Conservation (phyloP, 2,888 invertebrate species). For the Heliconius cydno region DNA sequence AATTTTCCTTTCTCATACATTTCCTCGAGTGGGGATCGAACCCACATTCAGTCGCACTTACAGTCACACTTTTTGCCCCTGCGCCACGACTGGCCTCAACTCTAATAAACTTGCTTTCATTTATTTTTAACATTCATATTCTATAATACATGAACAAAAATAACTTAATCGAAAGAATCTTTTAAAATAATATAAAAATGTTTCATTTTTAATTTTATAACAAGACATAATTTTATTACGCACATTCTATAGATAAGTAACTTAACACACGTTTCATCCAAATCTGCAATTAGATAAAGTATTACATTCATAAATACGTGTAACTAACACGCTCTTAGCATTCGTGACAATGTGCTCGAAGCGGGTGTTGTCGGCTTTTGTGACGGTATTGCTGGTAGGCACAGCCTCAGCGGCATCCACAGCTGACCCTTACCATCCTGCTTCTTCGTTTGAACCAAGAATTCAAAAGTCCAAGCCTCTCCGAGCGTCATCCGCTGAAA, state of each 20-base stretch:
- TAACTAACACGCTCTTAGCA: not conserved
- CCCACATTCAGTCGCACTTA: too few species aligned
- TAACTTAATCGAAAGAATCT: not conserved
- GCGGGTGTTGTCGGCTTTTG: slow-evolving; percentile 5
- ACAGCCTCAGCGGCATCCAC: slow-evolving; percentile 9
- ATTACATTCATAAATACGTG: slow-evolving; percentile 8
- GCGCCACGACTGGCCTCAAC: too few species aligned
- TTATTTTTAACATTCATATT: too few species aligned
- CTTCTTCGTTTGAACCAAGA: not conserved
- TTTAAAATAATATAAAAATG: not conserved
- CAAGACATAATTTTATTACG: not conserved
- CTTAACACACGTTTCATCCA: not conserved
- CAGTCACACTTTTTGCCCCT: too few species aligned
- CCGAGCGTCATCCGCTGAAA: slow-evolving; percentile 44
- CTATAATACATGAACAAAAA: too few species aligned
- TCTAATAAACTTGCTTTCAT: too few species aligned
- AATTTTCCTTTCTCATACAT: too few species aligned
- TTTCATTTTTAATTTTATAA: too few species aligned
- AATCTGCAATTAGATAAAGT: slow-evolving; percentile 14
- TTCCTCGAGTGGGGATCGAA: too few species aligned
- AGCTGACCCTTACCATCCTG: slow-evolving; percentile 34
- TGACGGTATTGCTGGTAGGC: not conserved
- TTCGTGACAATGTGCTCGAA: slow-evolving; percentile 19
- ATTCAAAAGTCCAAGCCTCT: not conserved
- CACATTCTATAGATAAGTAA: slow-evolving; percentile 7